Percentiles rank a stretch among this genome's conserved stretches.
These are phyloP conservation scores for Ptychodera flava DNA, from an alignment of 35 echinoderm and acorn worm species.

Conservation along the genomic window DNA sequence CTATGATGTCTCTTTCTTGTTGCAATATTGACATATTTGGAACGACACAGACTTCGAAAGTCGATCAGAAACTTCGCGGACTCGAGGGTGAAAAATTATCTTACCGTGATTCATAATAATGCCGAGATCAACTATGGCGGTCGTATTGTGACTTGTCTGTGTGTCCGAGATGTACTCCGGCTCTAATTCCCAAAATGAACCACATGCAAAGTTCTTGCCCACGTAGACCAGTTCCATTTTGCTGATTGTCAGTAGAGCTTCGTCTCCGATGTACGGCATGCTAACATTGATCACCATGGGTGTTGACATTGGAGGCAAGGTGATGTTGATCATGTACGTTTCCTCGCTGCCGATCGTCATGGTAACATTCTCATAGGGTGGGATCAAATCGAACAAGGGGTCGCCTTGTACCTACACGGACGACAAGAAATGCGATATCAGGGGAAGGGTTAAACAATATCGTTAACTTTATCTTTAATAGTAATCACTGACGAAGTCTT, in stretches of 20 bases:
- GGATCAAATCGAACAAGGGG: slow-evolving; percentile 52
- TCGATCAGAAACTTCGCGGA: too few relatives aligned
- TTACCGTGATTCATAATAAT: slow-evolving; percentile 78
- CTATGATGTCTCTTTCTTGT: too few relatives aligned
- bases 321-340: slow-evolving; percentile 67
- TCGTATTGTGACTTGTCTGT: slow-evolving; percentile 56
- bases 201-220: slow-evolving; percentile 62
- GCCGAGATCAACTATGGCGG: slow-evolving; percentile 64
- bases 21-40: too few relatives aligned
- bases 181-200: slow-evolving; percentile 53
- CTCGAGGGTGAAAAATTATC: not conserved
- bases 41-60: too few relatives aligned
- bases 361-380: slow-evolving; percentile 34
- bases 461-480: too few relatives aligned
- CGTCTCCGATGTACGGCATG: slow-evolving; percentile 56
- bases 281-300: slow-evolving; percentile 69
- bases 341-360: slow-evolving; percentile 64
- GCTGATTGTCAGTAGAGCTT: slow-evolving; percentile 55
- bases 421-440: too few relatives aligned
- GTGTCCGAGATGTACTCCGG: slow-evolving; percentile 43
- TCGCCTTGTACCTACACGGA: slow-evolving; percentile 26
- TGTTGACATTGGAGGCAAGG: slow-evolving; percentile 47
- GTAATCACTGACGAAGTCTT: too few relatives aligned
- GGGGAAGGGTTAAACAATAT: too few relatives aligned
- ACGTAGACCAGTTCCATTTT: slow-evolving; percentile 42